Base-by-base conservation (phyloP, 2,113 vertebrate genomes). In the Columbina picui region DNA sequence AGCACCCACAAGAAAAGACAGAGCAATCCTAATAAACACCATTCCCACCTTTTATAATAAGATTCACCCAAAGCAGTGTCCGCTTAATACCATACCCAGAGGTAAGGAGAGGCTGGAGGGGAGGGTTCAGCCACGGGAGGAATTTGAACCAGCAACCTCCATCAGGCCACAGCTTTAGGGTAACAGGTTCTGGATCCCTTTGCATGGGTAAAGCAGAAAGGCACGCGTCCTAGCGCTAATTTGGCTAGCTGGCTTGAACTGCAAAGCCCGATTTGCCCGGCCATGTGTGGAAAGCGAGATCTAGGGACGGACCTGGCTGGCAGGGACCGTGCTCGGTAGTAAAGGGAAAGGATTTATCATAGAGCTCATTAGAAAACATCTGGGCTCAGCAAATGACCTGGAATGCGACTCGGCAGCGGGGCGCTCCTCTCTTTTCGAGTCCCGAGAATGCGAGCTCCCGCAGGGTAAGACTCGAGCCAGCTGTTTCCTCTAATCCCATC, bases 401-500 rank as follows among this genome's bases (percentile, higher is more conserved):
- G 97, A 98, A 98, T 98, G 98, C 34, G 84, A 12, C 87, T 91
- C 52, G 22, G 94, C 97, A 93, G 95, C 55, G n/a, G 98, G 96
- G 97, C 36, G 95, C 96, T 93, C 52, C 93, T 92, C 94, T 96
- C 96, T 93, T 94, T 75, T 67, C 4, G 16, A 88, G 97, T 41
- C 87, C 82, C 2, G 85, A 90, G 96, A 97, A 97, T 93, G 95
- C 6, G 83, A 93, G 94, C 96, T 96, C 97, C 97, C 74, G 89
- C 98, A 88, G 97, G 96, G 94, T 38, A 69, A 8, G 64, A 38
- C 97, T 97, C 22, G 45, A 96, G 94, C 94, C 98, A 95, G 97
- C 98, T 97, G 98, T 87, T 98, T 97, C 97, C 97, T 97, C 96
- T 95, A 94, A 96, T 96, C 97, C 95, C 81, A 56, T 93, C 98